Conservation (phyloP, 2,888 invertebrate species). For the Tetramorium bicarinatum region DNA sequence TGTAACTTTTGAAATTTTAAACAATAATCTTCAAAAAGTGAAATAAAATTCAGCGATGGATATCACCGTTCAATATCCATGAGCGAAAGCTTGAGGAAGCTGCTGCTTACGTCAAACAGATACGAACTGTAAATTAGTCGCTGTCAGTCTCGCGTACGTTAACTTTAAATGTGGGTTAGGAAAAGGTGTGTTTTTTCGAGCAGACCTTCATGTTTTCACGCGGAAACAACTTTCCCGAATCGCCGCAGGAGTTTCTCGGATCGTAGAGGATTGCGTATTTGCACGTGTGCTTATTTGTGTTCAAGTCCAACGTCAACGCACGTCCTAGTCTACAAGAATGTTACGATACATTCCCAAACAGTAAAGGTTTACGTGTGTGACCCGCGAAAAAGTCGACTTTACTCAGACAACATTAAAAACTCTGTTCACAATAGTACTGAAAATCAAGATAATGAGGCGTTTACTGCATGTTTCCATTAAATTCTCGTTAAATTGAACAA, state of each 20-base stretch:
- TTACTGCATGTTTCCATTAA: neutral
- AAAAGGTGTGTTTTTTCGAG: constrained; percentile 3
- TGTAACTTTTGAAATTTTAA: neutral
- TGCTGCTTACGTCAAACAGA: neutral
- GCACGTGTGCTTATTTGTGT: constrained; percentile 16
- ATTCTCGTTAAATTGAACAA: neutral
- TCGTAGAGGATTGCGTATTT: constrained; percentile 35
- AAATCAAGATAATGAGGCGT: neutral
- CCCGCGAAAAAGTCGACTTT: neutral
- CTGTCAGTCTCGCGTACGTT: neutral
- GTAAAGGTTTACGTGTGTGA: neutral
- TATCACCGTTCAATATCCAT: neutral
- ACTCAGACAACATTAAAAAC: neutral
- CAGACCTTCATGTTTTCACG: constrained; percentile 19
- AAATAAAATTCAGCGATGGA: neutral
- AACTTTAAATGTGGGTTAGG: constrained; percentile 20
- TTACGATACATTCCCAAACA: neutral
- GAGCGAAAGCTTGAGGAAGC: constrained; percentile 19
- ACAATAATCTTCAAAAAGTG: neutral
- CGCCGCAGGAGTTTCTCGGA: constrained; percentile 22
- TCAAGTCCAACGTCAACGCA: neutral
- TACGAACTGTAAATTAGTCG: neutral
- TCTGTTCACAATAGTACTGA: neutral
- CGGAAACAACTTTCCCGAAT: constrained; percentile 27
- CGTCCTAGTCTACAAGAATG: neutral